A percentile compares a stretch with the other conserved stretches of the same genome.
phyloP scores from a whole-genome alignment of 2,113 vertebrate genomes.

The Leuciscus idus region DNA sequence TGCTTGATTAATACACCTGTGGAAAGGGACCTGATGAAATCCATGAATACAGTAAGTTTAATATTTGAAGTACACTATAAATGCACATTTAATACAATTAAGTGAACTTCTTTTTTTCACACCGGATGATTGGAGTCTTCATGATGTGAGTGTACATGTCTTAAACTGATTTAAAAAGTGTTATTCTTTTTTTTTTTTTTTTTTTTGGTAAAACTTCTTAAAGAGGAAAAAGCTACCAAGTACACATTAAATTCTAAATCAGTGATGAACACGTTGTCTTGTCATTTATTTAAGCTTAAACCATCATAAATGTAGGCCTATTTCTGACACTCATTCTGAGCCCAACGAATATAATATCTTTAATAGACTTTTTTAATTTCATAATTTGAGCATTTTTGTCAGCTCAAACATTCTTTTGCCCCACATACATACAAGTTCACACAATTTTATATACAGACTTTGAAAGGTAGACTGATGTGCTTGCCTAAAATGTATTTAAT shows the following conservation, averaged over 20 bases:
- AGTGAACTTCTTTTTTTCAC: background rate
- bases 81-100: background rate
- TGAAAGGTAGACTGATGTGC: slow-evolving; percentile 21
- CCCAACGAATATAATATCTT: background rate
- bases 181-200: background rate
- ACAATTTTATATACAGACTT: slow-evolving; percentile 43
- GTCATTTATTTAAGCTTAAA: no score
- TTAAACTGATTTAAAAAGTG: background rate
- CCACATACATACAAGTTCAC: slow-evolving; percentile 41
- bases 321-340: background rate
- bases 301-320: no score
- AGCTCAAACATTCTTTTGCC: slow-evolving; percentile 13
- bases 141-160: background rate
- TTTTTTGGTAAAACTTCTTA: background rate
- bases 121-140: background rate
- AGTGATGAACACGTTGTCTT: background rate
- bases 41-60: no score
- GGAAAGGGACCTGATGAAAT: no score
- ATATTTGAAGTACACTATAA: background rate
- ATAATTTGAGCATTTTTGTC: slow-evolving; percentile 17
- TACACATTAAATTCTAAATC: background rate
- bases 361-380: background rate
- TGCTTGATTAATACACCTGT: no score
- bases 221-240: no score
- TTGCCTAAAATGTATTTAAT: background rate